A percentile compares a stretch with the other conserved stretches of the same genome.
These are phyloP conservation scores for Dufourea novaeangliae DNA, from an alignment of 1,140 invertebrate species.

Conservation along the genomic window DNA sequence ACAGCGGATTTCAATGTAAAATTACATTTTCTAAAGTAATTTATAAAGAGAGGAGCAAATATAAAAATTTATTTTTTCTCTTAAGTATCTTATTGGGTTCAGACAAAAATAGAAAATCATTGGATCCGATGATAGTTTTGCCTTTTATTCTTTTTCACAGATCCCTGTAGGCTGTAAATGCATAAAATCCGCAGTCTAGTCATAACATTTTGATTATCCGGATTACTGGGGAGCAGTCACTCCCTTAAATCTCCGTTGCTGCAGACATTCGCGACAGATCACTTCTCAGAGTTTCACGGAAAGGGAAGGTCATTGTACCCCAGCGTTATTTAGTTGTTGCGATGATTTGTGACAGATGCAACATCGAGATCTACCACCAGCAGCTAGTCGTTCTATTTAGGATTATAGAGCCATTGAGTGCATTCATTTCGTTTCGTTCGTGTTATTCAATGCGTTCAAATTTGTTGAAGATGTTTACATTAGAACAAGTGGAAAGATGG, in stretches of 20 bases:
- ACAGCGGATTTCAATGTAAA: no score
- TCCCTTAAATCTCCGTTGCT: background rate
- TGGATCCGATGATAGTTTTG: no score
- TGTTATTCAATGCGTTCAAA: background rate
- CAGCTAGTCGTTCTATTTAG: background rate
- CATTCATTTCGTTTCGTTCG: background rate
- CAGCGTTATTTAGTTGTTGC: background rate
- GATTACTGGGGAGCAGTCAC: background rate
- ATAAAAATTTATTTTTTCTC: no score
- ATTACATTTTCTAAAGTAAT: no score
- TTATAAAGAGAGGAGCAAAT: no score
- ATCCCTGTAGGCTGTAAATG: no score
- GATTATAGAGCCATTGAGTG: background rate
- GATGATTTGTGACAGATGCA: background rate
- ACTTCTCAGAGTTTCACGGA: background rate
- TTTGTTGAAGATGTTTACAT: background rate
- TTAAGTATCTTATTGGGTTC: no score
- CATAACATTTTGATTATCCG: no score
- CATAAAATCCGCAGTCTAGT: no score
- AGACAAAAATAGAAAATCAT: no score
- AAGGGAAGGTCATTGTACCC: background rate
- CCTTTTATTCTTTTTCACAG: no score
- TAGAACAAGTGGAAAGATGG: no score
- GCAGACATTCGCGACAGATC: background rate
- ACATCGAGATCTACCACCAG: background rate